Percentiles rank a stretch among this genome's conserved stretches.
phyloP scores from a whole-genome alignment of 37 sponge, comb jelly and placozoan species.

The Eunapius fragilis region DNA sequence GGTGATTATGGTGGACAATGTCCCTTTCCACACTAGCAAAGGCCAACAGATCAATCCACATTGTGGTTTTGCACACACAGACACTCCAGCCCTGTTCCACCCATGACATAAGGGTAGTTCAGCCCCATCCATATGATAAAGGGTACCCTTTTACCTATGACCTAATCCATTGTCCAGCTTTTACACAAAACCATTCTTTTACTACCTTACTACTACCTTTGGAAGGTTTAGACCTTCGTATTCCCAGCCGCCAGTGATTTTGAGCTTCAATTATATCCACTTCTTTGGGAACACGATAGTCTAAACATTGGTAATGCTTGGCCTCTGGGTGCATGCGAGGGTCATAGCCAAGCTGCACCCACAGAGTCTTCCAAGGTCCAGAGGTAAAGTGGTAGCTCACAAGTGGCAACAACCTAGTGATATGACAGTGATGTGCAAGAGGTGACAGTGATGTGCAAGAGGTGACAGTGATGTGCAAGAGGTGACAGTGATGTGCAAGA shows the following conservation, averaged over 20 bases:
- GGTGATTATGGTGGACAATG: no score
- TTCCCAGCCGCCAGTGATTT: not conserved
- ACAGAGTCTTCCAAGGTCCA: slow-evolving; percentile 89
- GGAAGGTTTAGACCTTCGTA: not conserved
- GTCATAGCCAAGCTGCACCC: slow-evolving; percentile 93
- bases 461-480: not conserved
- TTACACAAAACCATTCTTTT: no score
- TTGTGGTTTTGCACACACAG: no score
- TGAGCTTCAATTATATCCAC: not conserved
- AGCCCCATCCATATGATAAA: no score
- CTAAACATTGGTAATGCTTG: slow-evolving; percentile 69
- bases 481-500: not conserved
- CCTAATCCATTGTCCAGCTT: no score
- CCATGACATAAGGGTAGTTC: no score
- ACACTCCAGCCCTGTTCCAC: no score
- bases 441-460: not conserved
- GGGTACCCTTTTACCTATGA: no score
- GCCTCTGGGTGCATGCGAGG: slow-evolving; percentile 67
- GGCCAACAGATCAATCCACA: no score
- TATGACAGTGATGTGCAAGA: not conserved
- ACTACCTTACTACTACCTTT: not conserved
- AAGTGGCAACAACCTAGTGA: slow-evolving; percentile 24
- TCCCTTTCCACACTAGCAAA: no score
- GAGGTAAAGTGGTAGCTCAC: slow-evolving; percentile 74
- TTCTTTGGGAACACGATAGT: slow-evolving; percentile 48